Evolutionary conservation across 2,113 vertebrate species (phyloP), one percentile per base, ranked within the genome.

Genomic region (Crotalus helleri): DNA sequence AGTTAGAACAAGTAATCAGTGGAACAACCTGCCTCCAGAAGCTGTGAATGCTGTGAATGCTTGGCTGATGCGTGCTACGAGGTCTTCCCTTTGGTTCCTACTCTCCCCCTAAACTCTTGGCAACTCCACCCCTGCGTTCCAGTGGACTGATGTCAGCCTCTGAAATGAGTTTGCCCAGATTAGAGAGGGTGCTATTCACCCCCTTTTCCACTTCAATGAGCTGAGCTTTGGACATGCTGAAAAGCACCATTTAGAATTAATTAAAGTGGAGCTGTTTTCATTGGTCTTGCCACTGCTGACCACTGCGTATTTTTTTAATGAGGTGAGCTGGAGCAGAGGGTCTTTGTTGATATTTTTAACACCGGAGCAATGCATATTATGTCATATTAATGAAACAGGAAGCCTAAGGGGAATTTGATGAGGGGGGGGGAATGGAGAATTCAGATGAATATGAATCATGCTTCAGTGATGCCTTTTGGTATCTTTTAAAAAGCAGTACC

Each of bases 201-300:
- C 98, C 98, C 98, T 98, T 99, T 99, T 99, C 98, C 98, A 98
- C 98, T 98, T 98, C 97, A 98, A 95, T 97, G 98, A 98, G 96
- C 97, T 98, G 98, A 98, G 98, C 98, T 98, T 98, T 97, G 97
- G 98, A 98, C 98, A 97, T 97, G 98, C 97, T 98, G 98, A 98
- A 99, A 98, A 99, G 98, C 98, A 98, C 98, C 98, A 98, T 99
- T 99, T 98, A 98, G 98, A 99, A 99, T 99, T 98, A 99, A 99
- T 99, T 99, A 99, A 98, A 99, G 97, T 98, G 98, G 98, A 97
- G 98, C 98, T 97, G 97, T 98, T 98, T 97, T 96, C 96, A 98
- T 97, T 97, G 98, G 98, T 98, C 98, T 57, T 96, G 93, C 95
- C 55, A 29, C 95, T 97, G 95, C 93, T 54, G 88, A 94, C 96